Conservation (phyloP, 2,888 invertebrate species). For the Tetheella fluctuosa region DNA sequence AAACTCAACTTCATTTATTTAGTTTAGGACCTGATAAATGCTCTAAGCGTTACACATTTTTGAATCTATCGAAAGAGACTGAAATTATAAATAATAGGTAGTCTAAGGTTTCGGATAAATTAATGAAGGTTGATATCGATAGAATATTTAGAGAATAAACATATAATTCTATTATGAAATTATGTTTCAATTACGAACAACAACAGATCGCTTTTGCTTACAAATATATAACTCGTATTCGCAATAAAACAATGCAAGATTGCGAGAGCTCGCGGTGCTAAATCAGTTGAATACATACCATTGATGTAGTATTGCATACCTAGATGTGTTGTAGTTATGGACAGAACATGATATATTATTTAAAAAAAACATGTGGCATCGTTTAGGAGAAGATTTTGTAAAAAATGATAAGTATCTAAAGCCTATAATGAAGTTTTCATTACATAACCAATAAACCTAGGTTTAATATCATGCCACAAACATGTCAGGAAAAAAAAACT, state of each 20-base stretch:
- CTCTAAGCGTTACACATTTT: no score
- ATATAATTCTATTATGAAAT: constrained; percentile 39
- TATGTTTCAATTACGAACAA: constrained; percentile 38
- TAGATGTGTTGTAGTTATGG: background rate
- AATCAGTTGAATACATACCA: constrained; percentile 49
- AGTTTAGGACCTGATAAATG: no score
- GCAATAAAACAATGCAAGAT: constrained; percentile 49
- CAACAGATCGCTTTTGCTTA: constrained; percentile 27
- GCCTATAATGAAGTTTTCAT: no score
- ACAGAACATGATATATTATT: no score
- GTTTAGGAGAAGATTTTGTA: background rate
- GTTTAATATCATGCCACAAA: no score
- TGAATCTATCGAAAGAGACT: no score
- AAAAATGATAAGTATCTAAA: background rate
- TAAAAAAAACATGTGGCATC: no score
- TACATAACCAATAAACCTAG: no score
- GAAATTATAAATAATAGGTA: no score
- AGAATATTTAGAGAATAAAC: constrained; percentile 41
- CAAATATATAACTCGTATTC: constrained; percentile 34
- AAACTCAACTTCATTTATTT: no score
- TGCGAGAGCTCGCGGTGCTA: constrained; percentile 31
- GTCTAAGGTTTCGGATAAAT: no score
- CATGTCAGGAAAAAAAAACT: no score
- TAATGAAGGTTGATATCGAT: constrained; percentile 15
- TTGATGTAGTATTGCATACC: background rate